Base-by-base conservation (phyloP, 2,888 invertebrate species). In the Ormyrus labotus region DNA sequence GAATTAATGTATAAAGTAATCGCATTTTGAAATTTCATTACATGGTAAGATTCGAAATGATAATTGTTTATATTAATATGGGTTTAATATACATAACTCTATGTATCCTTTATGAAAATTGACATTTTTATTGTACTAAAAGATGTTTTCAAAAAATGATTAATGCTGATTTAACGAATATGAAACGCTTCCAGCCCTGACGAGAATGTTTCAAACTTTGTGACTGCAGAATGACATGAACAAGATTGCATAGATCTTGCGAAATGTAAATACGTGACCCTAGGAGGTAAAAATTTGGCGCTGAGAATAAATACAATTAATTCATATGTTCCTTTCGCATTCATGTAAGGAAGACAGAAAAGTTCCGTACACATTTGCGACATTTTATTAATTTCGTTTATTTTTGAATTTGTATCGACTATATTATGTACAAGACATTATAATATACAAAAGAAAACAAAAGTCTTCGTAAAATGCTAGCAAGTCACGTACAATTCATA, bases 401-500 rank as follows among this genome's bases (percentile, higher is more conserved):
- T 74, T 80, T 78, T 80, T 64, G 51, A 61, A 48, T 77, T 70
- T 72, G 57, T 70, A 71, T 71, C 57, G 19, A 60, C 64, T 69
- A 68, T 68, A 72, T 50, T 79, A 72, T 82, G 65, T 79, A 78
- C 73, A 78, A 69, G 45, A 51, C 67, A 74, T 19, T 75, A 69
- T 65, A 60, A 51, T 69, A 81, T 77, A 81, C 65, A 73, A 60
- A 72, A 76, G 6, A 47, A 67, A 70, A 53, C 34, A 19, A 78
- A 11, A 34, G 34, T 68, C 34, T n/a, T 19, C 60, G 48, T 81
- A 50, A 9, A 53, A 80, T 11, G 57, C 55, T 65, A 75, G 61
- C 51, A 51, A 75, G 48, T 50, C 47, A 67, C n/a, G 64, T 55
- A 73, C 67, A 71, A 80, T 76, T 57, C 67, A 60, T 72, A 63